Percentiles rank a stretch among this genome's conserved stretches.
These are phyloP conservation scores for Epistrophella euchroma DNA, from an alignment of 2,888 invertebrate genomes.

Conservation along the genomic window DNA sequence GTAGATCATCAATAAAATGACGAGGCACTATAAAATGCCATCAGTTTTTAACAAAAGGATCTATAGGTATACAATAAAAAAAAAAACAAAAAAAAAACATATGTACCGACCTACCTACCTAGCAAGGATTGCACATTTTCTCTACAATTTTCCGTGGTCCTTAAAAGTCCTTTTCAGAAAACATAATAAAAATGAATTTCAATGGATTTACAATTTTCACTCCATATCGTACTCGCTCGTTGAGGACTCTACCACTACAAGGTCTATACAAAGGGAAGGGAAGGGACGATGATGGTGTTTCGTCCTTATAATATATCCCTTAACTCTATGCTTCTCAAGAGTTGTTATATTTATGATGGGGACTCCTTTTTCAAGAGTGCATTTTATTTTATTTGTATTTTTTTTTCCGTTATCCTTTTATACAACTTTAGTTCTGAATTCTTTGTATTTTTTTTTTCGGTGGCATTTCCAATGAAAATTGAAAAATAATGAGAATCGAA, in stretches of 20 bases:
- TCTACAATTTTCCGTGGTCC: constrained; percentile 30
- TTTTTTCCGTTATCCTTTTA: constrained; percentile 34
- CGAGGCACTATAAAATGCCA: constrained; percentile 63
- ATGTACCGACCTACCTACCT: constrained; percentile 4
- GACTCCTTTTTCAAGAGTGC: constrained; percentile 42
- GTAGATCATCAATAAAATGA: constrained; percentile 62
- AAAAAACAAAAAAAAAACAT: constrained; percentile 10
- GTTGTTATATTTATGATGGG: constrained; percentile 53
- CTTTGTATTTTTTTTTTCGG: constrained; percentile 38
- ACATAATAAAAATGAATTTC: constrained; percentile 62
- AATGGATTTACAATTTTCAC: constrained; percentile 43
- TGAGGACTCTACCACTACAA: not conserved
- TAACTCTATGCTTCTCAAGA: constrained; percentile 4
- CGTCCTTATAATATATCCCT: constrained; percentile 34
- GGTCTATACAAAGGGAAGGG: not conserved
- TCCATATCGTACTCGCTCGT: constrained; percentile 9
- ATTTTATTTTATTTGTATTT: constrained; percentile 48
- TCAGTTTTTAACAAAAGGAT: constrained; percentile 50
- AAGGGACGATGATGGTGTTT: constrained; percentile 20
- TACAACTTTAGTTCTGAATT: constrained; percentile 5
- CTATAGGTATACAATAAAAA: not conserved
- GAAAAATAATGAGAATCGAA: constrained; percentile 74
- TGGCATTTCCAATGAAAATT: constrained; percentile 68
- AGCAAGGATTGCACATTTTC: constrained; percentile 62
- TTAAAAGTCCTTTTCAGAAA: constrained; percentile 52